Conservation (phyloP, 2,113 vertebrate genomes). For the Parotia lawesii region DNA sequence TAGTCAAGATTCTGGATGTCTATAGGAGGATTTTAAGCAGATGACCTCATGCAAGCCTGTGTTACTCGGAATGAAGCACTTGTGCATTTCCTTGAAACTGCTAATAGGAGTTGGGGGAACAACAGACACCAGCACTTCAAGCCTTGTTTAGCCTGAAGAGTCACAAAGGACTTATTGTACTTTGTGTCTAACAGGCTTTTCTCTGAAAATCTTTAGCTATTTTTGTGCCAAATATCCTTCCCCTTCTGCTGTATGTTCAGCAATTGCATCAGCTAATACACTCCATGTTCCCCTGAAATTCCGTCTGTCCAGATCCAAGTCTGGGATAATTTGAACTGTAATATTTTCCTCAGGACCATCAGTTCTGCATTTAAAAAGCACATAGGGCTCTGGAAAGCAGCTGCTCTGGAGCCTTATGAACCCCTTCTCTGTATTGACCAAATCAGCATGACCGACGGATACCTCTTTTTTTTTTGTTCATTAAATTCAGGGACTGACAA, state of each 20-base stretch:
- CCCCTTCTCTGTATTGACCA: background rate
- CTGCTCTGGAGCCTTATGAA: background rate
- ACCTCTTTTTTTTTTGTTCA: background rate
- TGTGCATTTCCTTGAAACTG: conserved; percentile 15
- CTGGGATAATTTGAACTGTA: background rate
- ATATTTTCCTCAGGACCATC: background rate
- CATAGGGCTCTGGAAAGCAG: background rate
- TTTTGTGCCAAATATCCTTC: conserved; percentile 8
- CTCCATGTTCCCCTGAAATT: background rate
- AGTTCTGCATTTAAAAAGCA: background rate
- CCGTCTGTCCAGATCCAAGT: background rate
- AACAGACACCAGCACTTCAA: conserved; percentile 28
- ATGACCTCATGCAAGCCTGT: background rate
- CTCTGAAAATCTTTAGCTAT: conserved; percentile 51
- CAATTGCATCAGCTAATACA: conserved; percentile 34
- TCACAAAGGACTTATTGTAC: conserved; percentile 59
- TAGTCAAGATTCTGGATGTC: background rate
- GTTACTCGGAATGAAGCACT: background rate
- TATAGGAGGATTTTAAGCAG: background rate
- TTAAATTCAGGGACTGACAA: background rate
- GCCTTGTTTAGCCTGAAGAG: conserved; percentile 43
- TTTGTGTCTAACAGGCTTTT: conserved; percentile 50
- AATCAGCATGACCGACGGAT: background rate
- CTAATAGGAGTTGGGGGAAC: background rate
- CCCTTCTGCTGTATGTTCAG: background rate